Conservation (phyloP, 2,888 invertebrate genomes). For the Hedychridium roseum region DNA sequence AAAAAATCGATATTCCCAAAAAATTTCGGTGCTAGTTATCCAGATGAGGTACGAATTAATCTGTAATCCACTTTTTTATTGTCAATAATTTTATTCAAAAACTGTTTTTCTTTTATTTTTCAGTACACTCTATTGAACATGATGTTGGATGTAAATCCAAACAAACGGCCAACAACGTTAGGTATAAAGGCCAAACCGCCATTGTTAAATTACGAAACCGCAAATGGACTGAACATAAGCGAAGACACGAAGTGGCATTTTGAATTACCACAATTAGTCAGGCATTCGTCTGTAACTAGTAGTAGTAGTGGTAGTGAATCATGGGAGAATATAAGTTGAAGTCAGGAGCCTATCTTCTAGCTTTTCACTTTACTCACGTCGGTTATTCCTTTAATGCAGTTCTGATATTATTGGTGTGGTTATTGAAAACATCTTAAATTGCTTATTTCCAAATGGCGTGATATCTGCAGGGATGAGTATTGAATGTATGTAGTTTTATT, state of each 20-base stretch:
- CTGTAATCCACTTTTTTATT: background rate
- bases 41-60: slow-evolving; percentile 72
- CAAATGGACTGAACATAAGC: slow-evolving; percentile 59
- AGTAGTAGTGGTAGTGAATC: slow-evolving; percentile 45
- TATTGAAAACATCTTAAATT: too few species aligned
- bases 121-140: slow-evolving; percentile 77
- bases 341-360: too few species aligned
- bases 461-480: too few species aligned
- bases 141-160: slow-evolving; percentile 81
- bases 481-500: too few species aligned
- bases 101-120: slow-evolving; percentile 47
- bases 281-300: slow-evolving; percentile 52
- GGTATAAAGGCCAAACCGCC: slow-evolving; percentile 74
- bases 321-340: slow-evolving; percentile 35
- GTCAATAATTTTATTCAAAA: too few species aligned
- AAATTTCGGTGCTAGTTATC: slow-evolving; percentile 72
- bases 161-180: slow-evolving; percentile 77
- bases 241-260: slow-evolving; percentile 66
- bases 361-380: too few species aligned
- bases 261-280: slow-evolving; percentile 63
- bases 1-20: slow-evolving; percentile 75
- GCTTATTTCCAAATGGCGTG: too few species aligned
- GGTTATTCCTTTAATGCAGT: too few species aligned
- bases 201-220: slow-evolving; percentile 51
- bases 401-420: too few species aligned